A percentile compares a stretch with the other conserved stretches of the same genome.
Conservation (phyloP, 1,140 invertebrate species). For the Akabosia matsudoensis region DNA sequence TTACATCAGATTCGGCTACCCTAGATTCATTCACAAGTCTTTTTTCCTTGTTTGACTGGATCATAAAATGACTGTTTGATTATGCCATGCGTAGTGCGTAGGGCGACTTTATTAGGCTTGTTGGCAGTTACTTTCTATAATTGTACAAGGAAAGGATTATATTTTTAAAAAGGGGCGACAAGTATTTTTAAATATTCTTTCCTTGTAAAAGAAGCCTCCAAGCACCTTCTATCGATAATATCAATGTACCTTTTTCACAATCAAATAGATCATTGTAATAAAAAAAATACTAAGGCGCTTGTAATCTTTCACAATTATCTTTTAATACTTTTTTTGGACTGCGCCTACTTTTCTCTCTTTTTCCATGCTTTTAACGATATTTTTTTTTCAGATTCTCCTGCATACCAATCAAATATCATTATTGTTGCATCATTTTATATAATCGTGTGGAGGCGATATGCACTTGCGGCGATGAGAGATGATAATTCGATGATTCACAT, state of each 20-base stretch:
- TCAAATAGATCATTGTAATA: too few species aligned
- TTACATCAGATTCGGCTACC: neutral
- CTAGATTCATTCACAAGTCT: neutral
- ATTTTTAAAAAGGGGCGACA: too few species aligned
- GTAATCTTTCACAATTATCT: neutral
- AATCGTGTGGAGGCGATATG: neutral
- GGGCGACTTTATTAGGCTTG: too few species aligned
- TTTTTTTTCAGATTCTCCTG: neutral
- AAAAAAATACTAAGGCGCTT: neutral
- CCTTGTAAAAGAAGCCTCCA: neutral
- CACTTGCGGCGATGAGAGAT: neutral
- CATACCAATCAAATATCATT: neutral
- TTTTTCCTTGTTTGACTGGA: neutral
- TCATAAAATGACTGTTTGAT: too few species aligned
- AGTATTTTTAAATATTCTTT: too few species aligned
- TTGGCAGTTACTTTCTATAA: neutral
- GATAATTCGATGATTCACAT: too few species aligned
- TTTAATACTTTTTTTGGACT: constrained; percentile 13
- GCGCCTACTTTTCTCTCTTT: neutral
- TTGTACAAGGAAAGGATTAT: neutral
- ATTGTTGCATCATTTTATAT: neutral
- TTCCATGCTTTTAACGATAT: too few species aligned
- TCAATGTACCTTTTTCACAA: neutral
- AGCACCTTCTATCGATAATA: neutral
- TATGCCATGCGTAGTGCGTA: too few species aligned